These are phyloP conservation scores for Scolopax mira DNA, from an alignment of 2,113 vertebrate genomes.

Conservation along the genomic window DNA sequence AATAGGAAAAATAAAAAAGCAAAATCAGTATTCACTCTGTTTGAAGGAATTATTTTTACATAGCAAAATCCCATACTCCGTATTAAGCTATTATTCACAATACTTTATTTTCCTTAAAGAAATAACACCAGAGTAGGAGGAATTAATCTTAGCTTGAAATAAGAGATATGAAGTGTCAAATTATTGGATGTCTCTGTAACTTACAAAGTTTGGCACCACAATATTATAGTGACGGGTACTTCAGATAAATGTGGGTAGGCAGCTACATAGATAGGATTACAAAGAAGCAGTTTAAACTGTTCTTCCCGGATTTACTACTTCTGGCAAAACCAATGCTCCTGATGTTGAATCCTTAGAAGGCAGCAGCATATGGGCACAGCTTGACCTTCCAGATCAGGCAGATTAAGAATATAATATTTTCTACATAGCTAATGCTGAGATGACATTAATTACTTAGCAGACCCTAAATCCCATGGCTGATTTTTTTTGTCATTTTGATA, in stretches of 20 bases:
- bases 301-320: background rate
- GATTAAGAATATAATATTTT: slow-evolving; percentile 62
- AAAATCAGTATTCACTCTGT: background rate
- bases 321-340: background rate
- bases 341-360: background rate
- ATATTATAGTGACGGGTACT: background rate
- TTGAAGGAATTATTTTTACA: background rate
- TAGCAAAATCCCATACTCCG: background rate
- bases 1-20: background rate
- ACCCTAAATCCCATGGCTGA: slow-evolving; percentile 43
- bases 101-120: background rate
- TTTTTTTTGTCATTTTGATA: slow-evolving; percentile 60
- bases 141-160: background rate
- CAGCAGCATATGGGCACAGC: slow-evolving; percentile 35
- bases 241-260: background rate
- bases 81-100: background rate
- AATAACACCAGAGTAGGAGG: background rate
- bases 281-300: background rate
- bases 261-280: background rate
- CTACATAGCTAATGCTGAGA: slow-evolving; percentile 13
- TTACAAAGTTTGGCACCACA: background rate
- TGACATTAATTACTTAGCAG: slow-evolving; percentile 54
- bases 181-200: background rate
- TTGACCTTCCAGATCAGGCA: slow-evolving; percentile 61
- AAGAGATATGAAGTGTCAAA: background rate